Evolutionary conservation across 1,140 invertebrate species (phyloP), one percentile per base, ranked within the genome.

Genomic region (Zaprionus africanus): DNA sequence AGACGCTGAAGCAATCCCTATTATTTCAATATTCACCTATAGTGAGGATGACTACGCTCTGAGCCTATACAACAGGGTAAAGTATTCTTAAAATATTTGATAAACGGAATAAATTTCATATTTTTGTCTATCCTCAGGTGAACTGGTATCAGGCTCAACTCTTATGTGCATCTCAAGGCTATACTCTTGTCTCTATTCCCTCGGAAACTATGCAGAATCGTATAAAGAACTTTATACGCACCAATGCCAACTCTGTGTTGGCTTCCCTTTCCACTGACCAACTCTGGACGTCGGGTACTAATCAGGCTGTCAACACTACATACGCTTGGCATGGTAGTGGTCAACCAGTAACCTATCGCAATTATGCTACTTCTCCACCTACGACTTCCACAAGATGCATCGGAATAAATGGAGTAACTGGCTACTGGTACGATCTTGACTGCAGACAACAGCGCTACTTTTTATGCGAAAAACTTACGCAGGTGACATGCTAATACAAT

Each of bases 121-220:
- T 3, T 2, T 54, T 24, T 11, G 2, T 4, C 24, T 41, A 1
- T 24, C n/a, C 46, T 3, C 19, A 71, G 68, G 60, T 71, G 15
- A 71, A 58, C 61, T 71, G 69, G 69, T 57, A 46, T 28, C 53
- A 71, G n/a, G 69, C 69, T 4, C 36, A 64, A 11, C 36, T 58
- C 1, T n/a, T 56, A 31, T 71, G 69, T 24, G 53, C 28, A 0
- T 31, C 60, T 6, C 53, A 71, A 41, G 41, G 41, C 11, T 56
- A 43, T n/a, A 49, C 36, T 0, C 28, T 71, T 17, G 61, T 71
- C 5, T 57, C 36, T 15, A 31, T 71, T 4, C 9, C 9, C 0
- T 19, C 43, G 28, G 60, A 71, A 49, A 34, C 5, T 4, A 12
- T 22, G 5, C 53, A 41, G 19, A 24, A 56, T 17, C 15, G 11